phyloP scores from a whole-genome alignment of 2,113 vertebrate species.

The Ovis aries region ARS-UI_Ramb_v3.0 NC_056080.1:38221501-38222000 shows the following conservation, averaged over 20 bases:
- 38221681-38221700: conserved; percentile 82
- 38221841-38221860: not conserved
- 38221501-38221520: conserved; percentile 82
- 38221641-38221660: conserved; percentile 72
- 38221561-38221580: conserved; percentile 78
- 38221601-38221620: conserved; percentile 79
- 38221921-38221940: not conserved
- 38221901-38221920: not conserved
- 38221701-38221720: conserved; percentile 89
- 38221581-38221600: conserved; percentile 69
- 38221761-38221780: conserved; percentile 96
- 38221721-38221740: conserved; percentile 91
- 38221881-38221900: not conserved
- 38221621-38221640: conserved; percentile 76
- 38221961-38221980: not conserved
- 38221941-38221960: not conserved
- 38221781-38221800: conserved; percentile 77
- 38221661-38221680: conserved; percentile 78
- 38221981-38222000: not conserved
- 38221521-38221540: conserved; percentile 83
- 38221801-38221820: conserved; percentile 60
- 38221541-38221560: conserved; percentile 75
- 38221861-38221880: not conserved
- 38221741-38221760: conserved; percentile 97
- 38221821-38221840: not conserved